Conservation (phyloP, 2,797 vertebrate species). For the Orestias chungarensis region DNA sequence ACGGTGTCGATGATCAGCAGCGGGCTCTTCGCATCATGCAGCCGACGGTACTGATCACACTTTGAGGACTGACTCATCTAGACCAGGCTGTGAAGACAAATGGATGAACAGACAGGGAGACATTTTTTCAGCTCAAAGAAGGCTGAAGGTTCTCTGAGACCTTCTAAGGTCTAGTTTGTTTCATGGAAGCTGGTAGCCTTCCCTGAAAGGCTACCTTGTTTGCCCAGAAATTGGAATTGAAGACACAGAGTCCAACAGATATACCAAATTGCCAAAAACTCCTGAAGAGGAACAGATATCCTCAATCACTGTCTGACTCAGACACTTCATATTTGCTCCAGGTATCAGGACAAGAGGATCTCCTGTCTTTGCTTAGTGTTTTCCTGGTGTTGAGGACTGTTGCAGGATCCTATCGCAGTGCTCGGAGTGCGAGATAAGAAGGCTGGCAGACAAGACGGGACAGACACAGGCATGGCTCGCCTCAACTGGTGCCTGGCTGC, state of each 20-base stretch:
- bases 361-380: constrained; percentile 37
- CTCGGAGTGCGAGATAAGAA: constrained; percentile 56
- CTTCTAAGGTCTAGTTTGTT: constrained; percentile 41
- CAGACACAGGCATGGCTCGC: constrained; percentile 84
- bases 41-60: constrained; percentile 68
- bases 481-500: constrained; percentile 91
- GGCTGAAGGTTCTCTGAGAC: constrained; percentile 45
- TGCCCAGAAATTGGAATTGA: constrained; percentile 62
- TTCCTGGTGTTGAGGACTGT: constrained; percentile 39
- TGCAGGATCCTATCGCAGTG: constrained; percentile 61
- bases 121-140: constrained; percentile 47
- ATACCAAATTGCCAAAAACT: constrained; percentile 31
- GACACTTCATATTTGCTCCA: constrained; percentile 24
- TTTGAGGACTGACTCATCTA: constrained; percentile 74
- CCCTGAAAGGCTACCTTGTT: too few relatives aligned
- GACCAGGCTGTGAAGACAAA: constrained; percentile 50
- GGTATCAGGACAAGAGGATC: constrained; percentile 51
- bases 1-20: constrained; percentile 68
- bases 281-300: constrained; percentile 37
- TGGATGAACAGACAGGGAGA: constrained; percentile 53
- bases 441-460: constrained; percentile 72
- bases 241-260: constrained; percentile 63
- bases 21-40: constrained; percentile 70
- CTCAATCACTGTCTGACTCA: constrained; percentile 30
- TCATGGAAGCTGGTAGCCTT: constrained; percentile 57